A percentile compares a stretch with the other conserved stretches of the same genome.
These are phyloP conservation scores for Acipenser oxyrinchus DNA, from an alignment of 2,797 vertebrate species.

Conservation along the genomic window DNA sequence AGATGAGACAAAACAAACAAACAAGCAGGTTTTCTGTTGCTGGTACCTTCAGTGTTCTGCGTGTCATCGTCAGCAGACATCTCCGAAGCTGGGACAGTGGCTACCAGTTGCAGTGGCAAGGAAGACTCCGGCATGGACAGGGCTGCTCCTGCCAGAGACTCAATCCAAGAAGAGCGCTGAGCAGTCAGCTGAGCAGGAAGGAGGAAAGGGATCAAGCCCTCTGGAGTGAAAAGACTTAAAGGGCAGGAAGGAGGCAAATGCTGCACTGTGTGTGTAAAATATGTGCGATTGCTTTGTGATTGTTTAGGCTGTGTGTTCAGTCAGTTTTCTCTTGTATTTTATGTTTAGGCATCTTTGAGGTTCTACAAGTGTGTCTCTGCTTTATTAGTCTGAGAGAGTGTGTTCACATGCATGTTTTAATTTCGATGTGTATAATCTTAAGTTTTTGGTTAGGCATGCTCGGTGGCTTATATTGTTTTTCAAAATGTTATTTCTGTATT, in stretches of 20 bases:
- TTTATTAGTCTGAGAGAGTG: too few relatives aligned
- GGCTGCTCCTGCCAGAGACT: not conserved
- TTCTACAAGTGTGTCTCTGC: too few relatives aligned
- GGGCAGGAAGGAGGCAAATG: slow-evolving; percentile 47
- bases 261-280: too few relatives aligned
- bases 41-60: not conserved
- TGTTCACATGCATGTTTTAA: too few relatives aligned
- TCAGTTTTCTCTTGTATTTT: too few relatives aligned
- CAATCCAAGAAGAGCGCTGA: not conserved
- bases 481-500: too few relatives aligned
- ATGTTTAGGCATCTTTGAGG: too few relatives aligned
- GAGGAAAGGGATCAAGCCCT: not conserved
- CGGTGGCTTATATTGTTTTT: too few relatives aligned
- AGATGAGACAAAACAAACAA: not conserved
- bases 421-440: too few relatives aligned
- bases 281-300: too few relatives aligned
- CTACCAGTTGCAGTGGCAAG: not conserved
- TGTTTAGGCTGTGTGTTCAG: too few relatives aligned
- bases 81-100: not conserved
- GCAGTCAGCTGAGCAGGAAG: not conserved
- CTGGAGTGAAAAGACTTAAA: slow-evolving; percentile 35
- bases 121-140: not conserved
- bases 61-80: not conserved
- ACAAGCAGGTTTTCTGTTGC: not conserved
- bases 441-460: too few relatives aligned